Conservation (phyloP, 2,888 invertebrate genomes). For the Pristionchus japonicus region DNA sequence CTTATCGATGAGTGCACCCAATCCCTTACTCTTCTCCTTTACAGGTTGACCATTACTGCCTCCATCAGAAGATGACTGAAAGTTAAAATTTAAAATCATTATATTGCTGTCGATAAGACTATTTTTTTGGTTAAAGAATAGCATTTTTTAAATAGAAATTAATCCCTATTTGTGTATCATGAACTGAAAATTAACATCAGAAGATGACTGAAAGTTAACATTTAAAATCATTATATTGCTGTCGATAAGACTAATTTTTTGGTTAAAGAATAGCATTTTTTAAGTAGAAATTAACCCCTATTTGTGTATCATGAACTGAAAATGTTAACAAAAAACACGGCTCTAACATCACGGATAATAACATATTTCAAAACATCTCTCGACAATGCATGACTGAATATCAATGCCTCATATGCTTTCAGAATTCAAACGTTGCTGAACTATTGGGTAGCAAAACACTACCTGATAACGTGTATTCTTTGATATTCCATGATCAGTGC, state of each 20-base stretch:
- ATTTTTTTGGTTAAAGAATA: neutral
- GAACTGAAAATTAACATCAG: too few species aligned
- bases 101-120: neutral
- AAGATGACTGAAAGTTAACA: neutral
- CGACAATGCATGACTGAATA: neutral
- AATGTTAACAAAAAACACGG: too few species aligned
- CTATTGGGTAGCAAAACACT: neutral
- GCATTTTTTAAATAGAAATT: neutral
- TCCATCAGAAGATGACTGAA: constrained; percentile 17
- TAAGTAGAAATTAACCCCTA: neutral
- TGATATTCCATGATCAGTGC: too few species aligned
- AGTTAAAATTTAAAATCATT: neutral
- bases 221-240: neutral
- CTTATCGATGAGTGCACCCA: constrained; percentile 60
- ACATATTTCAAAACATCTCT: constrained; percentile 2
- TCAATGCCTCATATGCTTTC: neutral
- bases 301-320: too few species aligned
- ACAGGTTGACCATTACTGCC: neutral
- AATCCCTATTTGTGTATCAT: neutral
- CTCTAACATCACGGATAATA: neutral
- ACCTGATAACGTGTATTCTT: too few species aligned
- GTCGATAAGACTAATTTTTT: neutral
- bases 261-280: neutral
- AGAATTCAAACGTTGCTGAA: neutral
- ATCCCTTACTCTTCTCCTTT: constrained; percentile 29